Evolutionary conservation across 1,140 invertebrate genomes (phyloP).

Genomic region (Drosophila rhopaloa): DNA sequence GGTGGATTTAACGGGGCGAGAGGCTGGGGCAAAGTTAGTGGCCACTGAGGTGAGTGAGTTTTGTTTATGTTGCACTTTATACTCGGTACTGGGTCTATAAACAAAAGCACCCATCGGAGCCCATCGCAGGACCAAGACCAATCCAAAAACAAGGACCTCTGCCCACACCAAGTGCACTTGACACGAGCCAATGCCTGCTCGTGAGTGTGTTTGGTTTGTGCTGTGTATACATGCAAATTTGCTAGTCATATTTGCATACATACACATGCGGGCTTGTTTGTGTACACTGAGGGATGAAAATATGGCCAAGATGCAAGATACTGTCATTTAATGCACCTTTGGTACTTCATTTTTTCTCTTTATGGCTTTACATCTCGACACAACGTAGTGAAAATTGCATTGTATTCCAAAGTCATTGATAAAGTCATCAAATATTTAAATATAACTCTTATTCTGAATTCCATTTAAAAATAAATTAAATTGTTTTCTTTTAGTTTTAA

Average conservation of each 20-base stretch:
- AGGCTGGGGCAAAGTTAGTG: background rate
- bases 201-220: constrained; percentile 32
- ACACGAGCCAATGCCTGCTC: constrained; percentile 17
- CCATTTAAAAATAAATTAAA: too few relatives aligned
- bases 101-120: constrained; percentile 38
- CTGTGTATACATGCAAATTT: constrained; percentile 66
- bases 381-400: too few relatives aligned
- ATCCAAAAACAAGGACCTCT: constrained; percentile 28
- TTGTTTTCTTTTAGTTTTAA: too few relatives aligned
- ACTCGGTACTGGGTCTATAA: constrained; percentile 53
- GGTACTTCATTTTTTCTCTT: background rate
- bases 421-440: too few relatives aligned
- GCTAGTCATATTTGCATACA: constrained; percentile 65
- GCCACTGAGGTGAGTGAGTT: constrained; percentile 26
- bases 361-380: background rate
- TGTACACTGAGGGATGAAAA: constrained; percentile 7
- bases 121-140: constrained; percentile 6
- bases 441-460: too few relatives aligned
- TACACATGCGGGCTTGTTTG: constrained; percentile 13
- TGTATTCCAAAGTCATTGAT: too few relatives aligned
- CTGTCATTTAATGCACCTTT: background rate
- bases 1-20: background rate
- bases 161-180: constrained; percentile 64
- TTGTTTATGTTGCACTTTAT: constrained; percentile 78
- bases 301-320: background rate